Evolutionary conservation across 2,888 invertebrate genomes (phyloP), one percentile per base, ranked within the genome.

Genomic region (Helobdella robusta): DNA sequence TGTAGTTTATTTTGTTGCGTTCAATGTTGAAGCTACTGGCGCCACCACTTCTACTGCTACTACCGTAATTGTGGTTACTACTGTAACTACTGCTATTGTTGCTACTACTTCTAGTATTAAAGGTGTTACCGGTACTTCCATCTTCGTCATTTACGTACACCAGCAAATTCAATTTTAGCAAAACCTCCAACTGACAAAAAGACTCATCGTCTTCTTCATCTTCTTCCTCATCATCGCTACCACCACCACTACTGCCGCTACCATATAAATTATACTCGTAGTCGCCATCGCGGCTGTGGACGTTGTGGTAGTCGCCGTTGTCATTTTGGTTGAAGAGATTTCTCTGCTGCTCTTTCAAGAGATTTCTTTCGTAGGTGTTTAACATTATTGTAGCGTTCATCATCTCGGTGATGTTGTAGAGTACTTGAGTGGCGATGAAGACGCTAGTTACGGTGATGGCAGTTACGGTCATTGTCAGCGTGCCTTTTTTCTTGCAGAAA

Each of bases 381-480:
- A 15, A 15, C 44, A 15, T 40, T 11, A 15, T n/a, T 40, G 11
- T 40, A 15, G 23, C 36, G 20, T 66, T 60, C 1, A 69, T 25
- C 30, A 70, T 35, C 61, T 68, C 58, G 25, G 65, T 59, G 30
- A 67, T 58, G 66, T 70, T 54, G 40, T 68, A 67, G n/a, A 67
- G 68, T 11, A 65, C 34, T 35, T 68, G 68, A 36, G 68, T 67
- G 62, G 68, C 15, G 23, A 67, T 32, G 65, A 69, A 68, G 28
- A 59, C 68, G 48, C 62, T 30, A 36, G 69, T 67, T n/a, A 70
- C 68, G 20, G 65, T 66, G 0, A 68, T 8, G 11, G 69, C 67
- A 20, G 68, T 70, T 6, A 63, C 25, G 0, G 68, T 67, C 69
- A 68, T 69, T 15, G 56, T 28, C 34, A 34, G 23, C 18, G n/a